Evolutionary conservation across 2,888 invertebrate genomes (phyloP).

Genomic region (Nysson spinosus): DNA sequence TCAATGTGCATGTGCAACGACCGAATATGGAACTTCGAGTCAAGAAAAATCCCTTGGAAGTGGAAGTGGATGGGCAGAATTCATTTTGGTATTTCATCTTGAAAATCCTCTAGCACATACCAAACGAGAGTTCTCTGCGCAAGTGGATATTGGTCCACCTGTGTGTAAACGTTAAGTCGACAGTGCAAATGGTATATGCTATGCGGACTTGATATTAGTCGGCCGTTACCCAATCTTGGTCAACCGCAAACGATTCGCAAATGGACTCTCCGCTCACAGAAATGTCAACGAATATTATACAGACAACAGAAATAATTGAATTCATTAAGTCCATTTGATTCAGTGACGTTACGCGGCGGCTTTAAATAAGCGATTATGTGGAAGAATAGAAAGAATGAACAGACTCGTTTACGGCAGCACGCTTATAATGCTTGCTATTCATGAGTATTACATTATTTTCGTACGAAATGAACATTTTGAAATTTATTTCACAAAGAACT

Average conservation of each 20-base stretch:
- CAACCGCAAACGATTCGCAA: conserved; percentile 40
- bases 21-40: conserved; percentile 2
- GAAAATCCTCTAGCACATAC: conserved; percentile 17
- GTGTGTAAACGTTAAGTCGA: neutral
- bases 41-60: conserved; percentile 32
- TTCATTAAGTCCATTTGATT: too few relatives aligned
- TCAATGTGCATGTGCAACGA: conserved; percentile 17
- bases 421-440: too few relatives aligned
- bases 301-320: too few relatives aligned
- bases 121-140: conserved; percentile 23
- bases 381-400: too few relatives aligned
- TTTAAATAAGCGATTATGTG: too few relatives aligned
- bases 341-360: too few relatives aligned
- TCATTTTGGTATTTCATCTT: conserved; percentile 42
- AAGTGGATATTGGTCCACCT: conserved; percentile 37
- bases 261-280: neutral
- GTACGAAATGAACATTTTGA: too few relatives aligned
- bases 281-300: neutral
- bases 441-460: too few relatives aligned
- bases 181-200: conserved; percentile 22
- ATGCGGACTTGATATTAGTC: conserved; percentile 30
- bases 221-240: conserved; percentile 12
- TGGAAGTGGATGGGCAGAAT: conserved; percentile 33
- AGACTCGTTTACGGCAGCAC: too few relatives aligned
- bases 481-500: too few relatives aligned